Percentiles rank a stretch among this genome's conserved stretches.
Evolutionary conservation across 1,140 invertebrate genomes (phyloP).

Genomic region (Pectinophora gossypiella): DNA sequence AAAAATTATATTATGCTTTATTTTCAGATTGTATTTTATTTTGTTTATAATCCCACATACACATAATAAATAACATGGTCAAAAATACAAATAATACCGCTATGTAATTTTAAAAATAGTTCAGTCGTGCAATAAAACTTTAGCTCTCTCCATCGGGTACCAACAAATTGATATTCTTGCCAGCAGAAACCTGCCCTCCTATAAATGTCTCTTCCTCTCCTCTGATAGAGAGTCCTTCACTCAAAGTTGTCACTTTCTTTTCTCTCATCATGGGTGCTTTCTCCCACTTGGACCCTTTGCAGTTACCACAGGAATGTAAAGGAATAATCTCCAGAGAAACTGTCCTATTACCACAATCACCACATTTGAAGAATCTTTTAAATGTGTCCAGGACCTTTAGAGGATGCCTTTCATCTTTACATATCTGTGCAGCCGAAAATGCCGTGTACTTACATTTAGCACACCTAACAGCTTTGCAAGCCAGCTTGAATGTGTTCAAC

Average conservation of each 20-base stretch:
- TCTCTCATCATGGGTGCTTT: slow-evolving; percentile 88
- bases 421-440: slow-evolving; percentile 88
- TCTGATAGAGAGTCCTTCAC: slow-evolving; percentile 79
- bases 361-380: slow-evolving; percentile 94
- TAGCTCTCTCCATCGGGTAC: slow-evolving; percentile 70
- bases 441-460: slow-evolving; percentile 92
- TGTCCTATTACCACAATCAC: slow-evolving; percentile 89
- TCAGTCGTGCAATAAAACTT: neutral
- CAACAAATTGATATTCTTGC: slow-evolving; percentile 82
- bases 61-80: neutral
- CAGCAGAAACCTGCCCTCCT: slow-evolving; percentile 73
- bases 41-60: neutral
- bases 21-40: slow-evolving; percentile 67
- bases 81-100: slow-evolving; percentile 8
- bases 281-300: slow-evolving; percentile 84
- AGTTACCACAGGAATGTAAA: slow-evolving; percentile 85
- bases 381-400: slow-evolving; percentile 85
- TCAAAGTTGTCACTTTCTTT: slow-evolving; percentile 74
- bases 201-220: slow-evolving; percentile 84
- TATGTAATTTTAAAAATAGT: neutral
- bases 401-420: slow-evolving; percentile 88
- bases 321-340: slow-evolving; percentile 87
- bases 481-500: slow-evolving; percentile 87
- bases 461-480: slow-evolving; percentile 92
- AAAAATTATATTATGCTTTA: slow-evolving; percentile 75